Base-by-base conservation (phyloP, 1,140 invertebrate genomes). In the Tetragonula clypearis region DNA sequence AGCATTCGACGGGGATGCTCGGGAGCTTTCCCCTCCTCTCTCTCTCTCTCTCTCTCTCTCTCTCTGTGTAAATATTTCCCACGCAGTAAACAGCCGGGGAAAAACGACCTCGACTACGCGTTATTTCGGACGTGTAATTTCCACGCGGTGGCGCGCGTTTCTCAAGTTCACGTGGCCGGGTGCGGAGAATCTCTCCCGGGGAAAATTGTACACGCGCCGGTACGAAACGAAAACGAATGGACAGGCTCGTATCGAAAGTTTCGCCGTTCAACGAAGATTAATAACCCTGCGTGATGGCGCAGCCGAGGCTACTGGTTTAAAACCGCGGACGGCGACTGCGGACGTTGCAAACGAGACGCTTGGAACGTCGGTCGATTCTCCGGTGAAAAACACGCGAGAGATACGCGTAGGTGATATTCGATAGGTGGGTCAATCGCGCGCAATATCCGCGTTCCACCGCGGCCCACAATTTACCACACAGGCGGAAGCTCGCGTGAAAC, bases 181-280 rank as follows among this genome's bases (percentile, higher is more conserved):
- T 12, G 41, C 60, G 58, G 41, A 30, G 30, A 35, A 55, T 41
- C 17, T n/a, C 26, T 6, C 17, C 9, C n/a, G 9, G 4, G 62
- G 55, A 17, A 35, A 79, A 79, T 84, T 76, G 35, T 60, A 19
- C 53, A 26, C 49, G 35, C 41, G n/a, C 26, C 41, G 14, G 4
- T 21, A 35, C 6, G 49, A 19, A 79, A 72, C 41, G 76, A 56
- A 84, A 72, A 72, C 78, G 79, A 84, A 79, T 69, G 82, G 56
- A 23, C 26, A 41, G 55, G 41, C 41, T 72, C 23, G 53, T 79
- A 84, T 84, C 82, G 66, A 84, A 84, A 78, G 55, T 71, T 79
- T 55, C 66, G 1, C 19, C 66, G 23, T 56, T 55, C 1, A n/a
- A 35, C 11, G 62, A 69, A 78, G 82, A 83, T 83, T 83, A 83